Evolutionary conservation across 2,797 vertebrate genomes (phyloP).

Genomic region (Brachyalestes nurse): DNA sequence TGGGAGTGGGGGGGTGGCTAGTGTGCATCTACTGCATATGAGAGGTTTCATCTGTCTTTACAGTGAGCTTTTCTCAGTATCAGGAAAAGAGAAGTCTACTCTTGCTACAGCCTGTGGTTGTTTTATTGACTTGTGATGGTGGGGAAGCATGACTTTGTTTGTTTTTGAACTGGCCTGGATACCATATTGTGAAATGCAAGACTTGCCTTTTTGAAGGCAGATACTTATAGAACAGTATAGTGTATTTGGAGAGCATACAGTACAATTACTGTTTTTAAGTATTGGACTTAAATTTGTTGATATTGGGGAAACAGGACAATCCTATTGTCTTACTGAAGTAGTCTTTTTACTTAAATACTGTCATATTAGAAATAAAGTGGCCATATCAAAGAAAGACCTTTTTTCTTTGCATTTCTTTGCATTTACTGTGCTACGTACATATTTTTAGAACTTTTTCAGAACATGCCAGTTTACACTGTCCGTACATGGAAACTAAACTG

Average conservation of each 20-base stretch:
- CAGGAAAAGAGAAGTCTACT: conserved; percentile 7
- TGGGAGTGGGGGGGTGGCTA: background rate
- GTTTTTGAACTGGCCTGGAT: background rate
- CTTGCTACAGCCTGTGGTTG: background rate
- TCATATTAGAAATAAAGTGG: background rate
- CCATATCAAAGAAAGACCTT: background rate
- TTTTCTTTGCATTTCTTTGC: background rate
- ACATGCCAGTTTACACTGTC: no score
- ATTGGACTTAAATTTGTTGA: no score
- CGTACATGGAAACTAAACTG: no score
- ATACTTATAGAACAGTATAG: background rate
- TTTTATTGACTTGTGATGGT: conserved; percentile 4
- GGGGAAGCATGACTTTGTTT: background rate
- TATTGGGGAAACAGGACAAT: no score
- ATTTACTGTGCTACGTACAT: no score
- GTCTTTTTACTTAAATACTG: background rate
- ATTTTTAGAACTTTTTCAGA: no score
- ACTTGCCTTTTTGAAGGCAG: background rate
- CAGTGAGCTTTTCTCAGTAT: background rate
- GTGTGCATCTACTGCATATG: background rate
- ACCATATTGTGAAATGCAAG: background rate
- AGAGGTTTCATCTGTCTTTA: conserved; percentile 5
- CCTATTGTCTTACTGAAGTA: background rate
- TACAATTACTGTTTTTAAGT: background rate
- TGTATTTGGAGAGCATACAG: background rate